Percentiles rank a stretch among this genome's conserved stretches.
Conservation (phyloP, 2,797 vertebrate species). For the Leptodactylus fallax region DNA sequence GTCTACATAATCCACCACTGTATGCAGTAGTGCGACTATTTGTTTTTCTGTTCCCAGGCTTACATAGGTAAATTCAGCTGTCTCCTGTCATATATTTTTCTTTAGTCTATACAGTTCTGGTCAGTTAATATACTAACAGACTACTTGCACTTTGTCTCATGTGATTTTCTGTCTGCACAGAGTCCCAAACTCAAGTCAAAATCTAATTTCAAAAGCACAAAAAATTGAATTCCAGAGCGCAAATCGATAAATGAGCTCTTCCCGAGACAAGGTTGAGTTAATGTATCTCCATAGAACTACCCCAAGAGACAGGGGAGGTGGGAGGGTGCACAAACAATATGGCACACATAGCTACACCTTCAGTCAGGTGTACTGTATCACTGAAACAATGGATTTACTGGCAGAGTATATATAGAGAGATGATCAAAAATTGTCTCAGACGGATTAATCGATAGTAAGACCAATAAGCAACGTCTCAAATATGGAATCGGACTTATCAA, state of each 20-base stretch:
- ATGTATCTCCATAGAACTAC: constrained; percentile 40
- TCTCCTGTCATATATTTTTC: not conserved
- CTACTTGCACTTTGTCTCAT: constrained; percentile 26
- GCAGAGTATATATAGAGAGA: not conserved
- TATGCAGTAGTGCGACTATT: too few relatives aligned
- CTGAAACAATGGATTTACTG: not conserved
- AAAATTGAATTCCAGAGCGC: constrained; percentile 48
- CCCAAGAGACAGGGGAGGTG: constrained; percentile 5
- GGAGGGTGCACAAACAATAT: not conserved
- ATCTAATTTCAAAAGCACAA: constrained; percentile 61
- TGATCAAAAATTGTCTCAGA: not conserved
- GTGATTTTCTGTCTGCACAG: constrained; percentile 48
- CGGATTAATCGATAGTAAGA: not conserved
- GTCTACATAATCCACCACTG: too few relatives aligned
- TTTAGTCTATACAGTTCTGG: not conserved
- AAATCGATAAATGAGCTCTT: constrained; percentile 49
- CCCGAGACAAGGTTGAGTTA: constrained; percentile 35
- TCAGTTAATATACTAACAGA: constrained; percentile 31
- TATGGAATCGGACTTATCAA: not conserved
- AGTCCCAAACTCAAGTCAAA: constrained; percentile 37
- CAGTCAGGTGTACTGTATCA: not conserved
- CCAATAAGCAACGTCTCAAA: not conserved
- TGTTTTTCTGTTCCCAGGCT: too few relatives aligned
- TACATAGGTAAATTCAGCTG: too few relatives aligned
- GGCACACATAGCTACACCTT: not conserved